A percentile compares a stretch with the other conserved stretches of the same genome.
Conservation (phyloP, 2,888 invertebrate species). For the Leptarthrus brevirostris region DNA sequence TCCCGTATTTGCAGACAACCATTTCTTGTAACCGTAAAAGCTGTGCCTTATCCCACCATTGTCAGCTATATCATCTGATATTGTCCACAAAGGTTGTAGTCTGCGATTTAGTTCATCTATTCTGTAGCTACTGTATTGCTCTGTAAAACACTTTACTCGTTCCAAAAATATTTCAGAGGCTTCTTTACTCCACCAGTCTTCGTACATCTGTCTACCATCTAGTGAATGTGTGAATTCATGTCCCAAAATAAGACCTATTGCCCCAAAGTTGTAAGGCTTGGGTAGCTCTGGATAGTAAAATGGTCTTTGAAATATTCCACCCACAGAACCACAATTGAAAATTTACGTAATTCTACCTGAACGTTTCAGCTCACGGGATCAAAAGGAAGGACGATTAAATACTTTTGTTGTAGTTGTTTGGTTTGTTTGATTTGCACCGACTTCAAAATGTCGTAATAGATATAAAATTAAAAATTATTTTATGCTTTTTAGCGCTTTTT, state of each 20-base stretch:
- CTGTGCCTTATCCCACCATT: conserved; percentile 46
- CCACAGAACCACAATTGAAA: too few species aligned
- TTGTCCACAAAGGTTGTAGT: conserved; percentile 16
- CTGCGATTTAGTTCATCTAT: background rate
- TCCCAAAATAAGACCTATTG: conserved; percentile 2
- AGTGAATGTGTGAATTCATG: conserved; percentile 16
- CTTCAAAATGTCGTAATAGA: too few species aligned
- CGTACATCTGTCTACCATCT: conserved; percentile 55
- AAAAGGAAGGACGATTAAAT: too few species aligned
- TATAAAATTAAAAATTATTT: too few species aligned
- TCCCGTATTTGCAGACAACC: background rate
- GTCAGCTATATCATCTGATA: conserved; percentile 53
- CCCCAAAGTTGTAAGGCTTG: conserved; percentile 9
- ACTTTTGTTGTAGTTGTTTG: too few species aligned
- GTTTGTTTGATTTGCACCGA: too few species aligned
- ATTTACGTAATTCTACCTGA: too few species aligned
- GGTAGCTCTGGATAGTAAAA: conserved; percentile 19
- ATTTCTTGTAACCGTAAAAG: conserved; percentile 48
- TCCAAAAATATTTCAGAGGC: background rate
- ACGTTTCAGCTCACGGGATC: too few species aligned
- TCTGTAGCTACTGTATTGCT: conserved; percentile 9
- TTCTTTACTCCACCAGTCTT: conserved; percentile 1
- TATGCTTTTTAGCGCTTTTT: too few species aligned
- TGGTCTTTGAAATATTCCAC: conserved; percentile 27
- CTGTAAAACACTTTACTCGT: conserved; percentile 15